Evolutionary conservation across 2,113 vertebrate genomes (phyloP).

Genomic region (Hippotragus niger): DNA sequence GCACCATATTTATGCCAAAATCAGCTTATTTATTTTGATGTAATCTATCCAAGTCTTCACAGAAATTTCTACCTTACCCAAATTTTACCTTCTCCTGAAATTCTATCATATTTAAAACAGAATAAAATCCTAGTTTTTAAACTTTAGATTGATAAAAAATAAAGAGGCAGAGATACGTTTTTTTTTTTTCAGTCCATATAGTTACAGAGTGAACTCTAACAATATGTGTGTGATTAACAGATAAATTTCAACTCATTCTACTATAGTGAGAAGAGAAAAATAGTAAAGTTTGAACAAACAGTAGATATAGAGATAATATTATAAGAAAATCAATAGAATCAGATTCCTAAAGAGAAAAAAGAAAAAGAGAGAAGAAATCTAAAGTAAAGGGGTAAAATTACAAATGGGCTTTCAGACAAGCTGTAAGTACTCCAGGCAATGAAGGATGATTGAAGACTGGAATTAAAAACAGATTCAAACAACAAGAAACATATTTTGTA

Average conservation of each 20-base stretch:
- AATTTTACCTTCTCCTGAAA: conserved; percentile 1
- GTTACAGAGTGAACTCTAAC: background rate
- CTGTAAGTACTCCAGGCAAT: conserved; percentile 41
- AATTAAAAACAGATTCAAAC: conserved; percentile 63
- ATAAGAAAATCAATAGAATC: background rate
- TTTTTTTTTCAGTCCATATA: background rate
- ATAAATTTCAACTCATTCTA: conserved; percentile 6
- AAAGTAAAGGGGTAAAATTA: conserved; percentile 49
- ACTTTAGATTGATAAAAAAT: background rate
- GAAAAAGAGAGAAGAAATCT: background rate
- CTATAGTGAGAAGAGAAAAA: background rate
- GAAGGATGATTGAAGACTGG: conserved; percentile 51
- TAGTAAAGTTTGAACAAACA: conserved; percentile 9
- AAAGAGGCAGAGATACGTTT: background rate
- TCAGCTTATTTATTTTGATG: background rate
- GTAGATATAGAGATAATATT: background rate
- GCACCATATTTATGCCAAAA: background rate
- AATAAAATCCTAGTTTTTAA: background rate
- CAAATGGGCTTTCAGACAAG: conserved; percentile 51
- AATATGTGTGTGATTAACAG: background rate
- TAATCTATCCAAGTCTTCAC: background rate
- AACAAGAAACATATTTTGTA: conserved; percentile 65
- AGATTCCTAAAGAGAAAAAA: background rate
- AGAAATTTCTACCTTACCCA: conserved; percentile 19
- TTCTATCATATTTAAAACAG: background rate